phyloP scores from a whole-genome alignment of 1,140 invertebrate genomes.

The Trichonephila clavipes region DNA sequence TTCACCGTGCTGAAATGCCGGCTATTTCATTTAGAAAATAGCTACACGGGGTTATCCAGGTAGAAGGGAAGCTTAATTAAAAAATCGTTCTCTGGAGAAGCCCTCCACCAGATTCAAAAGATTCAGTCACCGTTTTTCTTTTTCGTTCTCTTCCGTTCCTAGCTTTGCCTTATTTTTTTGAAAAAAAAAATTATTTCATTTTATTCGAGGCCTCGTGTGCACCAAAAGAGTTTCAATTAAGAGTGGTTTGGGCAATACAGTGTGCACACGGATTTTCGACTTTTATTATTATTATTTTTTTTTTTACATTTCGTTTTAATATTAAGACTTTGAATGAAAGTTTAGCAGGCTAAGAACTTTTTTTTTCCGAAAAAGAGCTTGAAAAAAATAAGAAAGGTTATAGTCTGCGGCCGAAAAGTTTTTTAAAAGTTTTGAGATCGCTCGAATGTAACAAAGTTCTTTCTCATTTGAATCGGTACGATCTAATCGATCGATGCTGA shows the following conservation, averaged over 20 bases:
- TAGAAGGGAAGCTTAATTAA: conserved; percentile 66
- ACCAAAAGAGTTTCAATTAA: conserved; percentile 55
- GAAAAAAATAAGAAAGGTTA: neutral
- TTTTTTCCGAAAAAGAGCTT: neutral
- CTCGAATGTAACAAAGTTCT: neutral
- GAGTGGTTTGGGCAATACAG: conserved; percentile 3
- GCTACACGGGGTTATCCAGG: conserved; percentile 43
- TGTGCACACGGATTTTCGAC: conserved; percentile 36
- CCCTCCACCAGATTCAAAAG: conserved; percentile 44
- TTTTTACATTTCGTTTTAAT: neutral
- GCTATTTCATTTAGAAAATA: conserved; percentile 72
- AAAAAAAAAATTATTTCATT: neutral
- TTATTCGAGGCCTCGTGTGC: conserved; percentile 2
- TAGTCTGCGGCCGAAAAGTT: conserved; percentile 10
- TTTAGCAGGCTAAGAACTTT: conserved; percentile 23
- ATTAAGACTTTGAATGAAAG: conserved; percentile 45
- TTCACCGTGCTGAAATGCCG: conserved; percentile 55
- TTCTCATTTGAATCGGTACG: neutral
- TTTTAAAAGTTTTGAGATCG: conserved; percentile 33
- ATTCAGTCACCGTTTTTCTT: conserved; percentile 17
- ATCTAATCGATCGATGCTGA: neutral
- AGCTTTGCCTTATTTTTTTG: neutral
- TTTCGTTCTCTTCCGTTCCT: neutral
- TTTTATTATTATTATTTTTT: no score
- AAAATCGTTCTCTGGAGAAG: conserved; percentile 68